These are phyloP conservation scores for Ramphastos sulfuratus DNA, from an alignment of 2,113 vertebrate genomes.

Conservation along the genomic window DNA sequence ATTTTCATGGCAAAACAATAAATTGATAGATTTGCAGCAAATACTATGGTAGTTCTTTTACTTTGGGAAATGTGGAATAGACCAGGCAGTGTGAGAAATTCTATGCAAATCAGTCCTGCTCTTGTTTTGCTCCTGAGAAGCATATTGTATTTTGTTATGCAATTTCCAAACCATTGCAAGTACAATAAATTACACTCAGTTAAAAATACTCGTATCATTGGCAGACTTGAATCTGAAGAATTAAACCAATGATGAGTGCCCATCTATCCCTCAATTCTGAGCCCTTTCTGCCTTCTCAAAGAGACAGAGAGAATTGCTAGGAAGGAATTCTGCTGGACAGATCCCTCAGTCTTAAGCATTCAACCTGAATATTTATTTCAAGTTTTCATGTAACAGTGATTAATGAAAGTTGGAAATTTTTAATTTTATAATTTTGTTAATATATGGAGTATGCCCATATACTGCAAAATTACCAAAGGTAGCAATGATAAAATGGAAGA, in stretches of 20 bases:
- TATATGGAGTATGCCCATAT: background rate
- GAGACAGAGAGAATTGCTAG: background rate
- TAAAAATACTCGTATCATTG: background rate
- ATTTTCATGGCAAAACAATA: background rate
- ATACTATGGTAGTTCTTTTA: background rate
- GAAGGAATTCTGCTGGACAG: background rate
- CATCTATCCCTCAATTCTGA: background rate
- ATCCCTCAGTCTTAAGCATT: background rate
- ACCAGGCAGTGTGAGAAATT: background rate
- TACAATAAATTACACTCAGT: background rate
- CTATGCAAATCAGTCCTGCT: background rate
- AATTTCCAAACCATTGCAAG: background rate
- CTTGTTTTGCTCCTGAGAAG: background rate
- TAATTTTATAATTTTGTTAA: background rate
- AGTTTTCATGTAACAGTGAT: background rate
- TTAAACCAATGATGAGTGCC: background rate
- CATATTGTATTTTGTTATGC: background rate
- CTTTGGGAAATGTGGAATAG: background rate
- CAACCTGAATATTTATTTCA: background rate
- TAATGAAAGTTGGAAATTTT: background rate
- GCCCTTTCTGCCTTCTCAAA: background rate
- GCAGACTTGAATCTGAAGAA: background rate
- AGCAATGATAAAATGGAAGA: background rate
- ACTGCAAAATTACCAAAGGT: background rate
- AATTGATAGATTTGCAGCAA: background rate